These are phyloP conservation scores for Hexactinellida sp. DNA, from an alignment of 37 sponge, comb jelly and placozoan species.

Conservation along the genomic window DNA sequence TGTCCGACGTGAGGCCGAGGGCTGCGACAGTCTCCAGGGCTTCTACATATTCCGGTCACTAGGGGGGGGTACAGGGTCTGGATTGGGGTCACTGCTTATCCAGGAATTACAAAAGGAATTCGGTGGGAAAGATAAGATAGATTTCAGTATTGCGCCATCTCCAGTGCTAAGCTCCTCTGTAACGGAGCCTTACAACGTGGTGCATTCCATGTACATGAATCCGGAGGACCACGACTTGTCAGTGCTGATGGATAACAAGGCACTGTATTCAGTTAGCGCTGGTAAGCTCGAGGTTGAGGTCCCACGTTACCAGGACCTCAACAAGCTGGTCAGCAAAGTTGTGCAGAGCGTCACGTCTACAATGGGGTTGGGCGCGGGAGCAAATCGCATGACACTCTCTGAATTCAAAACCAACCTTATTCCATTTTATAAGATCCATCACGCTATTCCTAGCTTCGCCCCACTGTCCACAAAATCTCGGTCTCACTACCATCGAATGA, in stretches of 20 bases:
- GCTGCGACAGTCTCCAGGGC: conserved; percentile 6
- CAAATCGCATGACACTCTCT: not conserved
- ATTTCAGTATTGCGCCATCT: not conserved
- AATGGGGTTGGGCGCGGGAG: not conserved
- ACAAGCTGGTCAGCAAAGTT: not conserved
- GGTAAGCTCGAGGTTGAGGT: not conserved
- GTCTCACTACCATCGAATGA: not conserved
- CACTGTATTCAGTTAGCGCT: not conserved
- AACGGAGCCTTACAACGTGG: conserved; percentile 2
- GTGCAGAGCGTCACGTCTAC: not conserved
- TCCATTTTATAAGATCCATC: not conserved
- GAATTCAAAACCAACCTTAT: not conserved
- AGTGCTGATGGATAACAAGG: not conserved
- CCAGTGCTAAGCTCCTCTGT: not conserved
- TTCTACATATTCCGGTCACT: not conserved
- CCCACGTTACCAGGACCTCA: not conserved
- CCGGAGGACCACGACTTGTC: not conserved
- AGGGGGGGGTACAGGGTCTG: not conserved
- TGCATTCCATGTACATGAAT: not conserved
- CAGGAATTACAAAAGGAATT: conserved; percentile 5
- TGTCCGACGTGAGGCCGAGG: not conserved
- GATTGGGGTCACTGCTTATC: not conserved
- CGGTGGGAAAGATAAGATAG: conserved; percentile 3
- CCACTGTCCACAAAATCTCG: not conserved
- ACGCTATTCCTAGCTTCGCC: not conserved